Evolutionary conservation across 2,797 vertebrate genomes (phyloP).

Genomic region (Meda fulgida): DNA sequence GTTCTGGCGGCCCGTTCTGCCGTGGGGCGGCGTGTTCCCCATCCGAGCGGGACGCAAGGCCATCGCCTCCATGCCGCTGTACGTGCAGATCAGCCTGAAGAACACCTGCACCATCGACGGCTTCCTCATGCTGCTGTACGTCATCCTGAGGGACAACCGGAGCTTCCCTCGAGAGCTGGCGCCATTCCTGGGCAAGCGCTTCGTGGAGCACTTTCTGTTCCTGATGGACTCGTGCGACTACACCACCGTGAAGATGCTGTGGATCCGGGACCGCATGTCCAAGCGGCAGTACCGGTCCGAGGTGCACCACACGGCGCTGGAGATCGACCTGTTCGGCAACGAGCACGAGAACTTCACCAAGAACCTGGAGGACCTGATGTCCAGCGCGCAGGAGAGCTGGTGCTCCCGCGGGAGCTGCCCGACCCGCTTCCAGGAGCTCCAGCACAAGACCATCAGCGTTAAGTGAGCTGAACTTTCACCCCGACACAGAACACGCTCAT

Average conservation of each 20-base stretch:
- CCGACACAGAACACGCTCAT: too few relatives aligned
- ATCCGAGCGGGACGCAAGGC: slow-evolving; percentile 89
- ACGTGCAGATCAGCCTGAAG: slow-evolving; percentile 87
- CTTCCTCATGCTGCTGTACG: slow-evolving; percentile 90
- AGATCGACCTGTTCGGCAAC: slow-evolving; percentile 92
- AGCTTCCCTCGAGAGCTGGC: slow-evolving; percentile 84
- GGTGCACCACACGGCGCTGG: slow-evolving; percentile 82
- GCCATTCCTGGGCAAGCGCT: slow-evolving; percentile 85
- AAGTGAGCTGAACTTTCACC: slow-evolving; percentile 72
- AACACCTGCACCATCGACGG: slow-evolving; percentile 94
- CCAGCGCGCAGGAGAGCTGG: slow-evolving; percentile 86
- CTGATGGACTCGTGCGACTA: slow-evolving; percentile 91
- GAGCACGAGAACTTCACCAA: slow-evolving; percentile 92
- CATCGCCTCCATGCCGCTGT: slow-evolving; percentile 88
- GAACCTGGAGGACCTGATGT: slow-evolving; percentile 90
- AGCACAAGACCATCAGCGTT: slow-evolving; percentile 83
- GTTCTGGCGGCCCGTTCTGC: slow-evolving; percentile 91
- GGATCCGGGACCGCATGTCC: slow-evolving; percentile 93
- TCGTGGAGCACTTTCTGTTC: slow-evolving; percentile 88
- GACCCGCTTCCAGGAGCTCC: slow-evolving; percentile 79
- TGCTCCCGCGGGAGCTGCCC: slow-evolving; percentile 85
- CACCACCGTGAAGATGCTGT: slow-evolving; percentile 90
- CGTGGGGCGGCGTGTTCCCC: slow-evolving; percentile 89
- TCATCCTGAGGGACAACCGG: slow-evolving; percentile 89
- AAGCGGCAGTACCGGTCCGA: slow-evolving; percentile 87